These are phyloP conservation scores for Cistogaster globosa DNA, from an alignment of 2,888 invertebrate species.

Conservation along the genomic window DNA sequence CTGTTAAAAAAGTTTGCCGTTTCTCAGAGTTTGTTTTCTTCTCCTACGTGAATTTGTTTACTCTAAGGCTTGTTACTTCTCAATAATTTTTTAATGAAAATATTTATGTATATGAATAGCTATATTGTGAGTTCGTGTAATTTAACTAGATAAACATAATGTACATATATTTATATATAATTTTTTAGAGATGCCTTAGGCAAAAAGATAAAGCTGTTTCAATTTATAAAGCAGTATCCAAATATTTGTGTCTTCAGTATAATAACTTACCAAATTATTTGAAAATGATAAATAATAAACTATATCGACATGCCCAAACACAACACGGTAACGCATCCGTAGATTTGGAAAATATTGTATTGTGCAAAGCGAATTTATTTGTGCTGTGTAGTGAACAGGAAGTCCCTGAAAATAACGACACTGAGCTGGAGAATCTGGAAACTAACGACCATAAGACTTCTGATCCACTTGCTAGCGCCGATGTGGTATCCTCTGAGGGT, in stretches of 20 bases:
- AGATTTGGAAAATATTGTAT: constrained; percentile 79
- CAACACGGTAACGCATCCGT: constrained; percentile 77
- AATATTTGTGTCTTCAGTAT: background rate
- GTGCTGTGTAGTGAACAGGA: background rate
- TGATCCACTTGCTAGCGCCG: background rate
- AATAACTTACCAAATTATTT: background rate
- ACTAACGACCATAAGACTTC: too few relatives aligned
- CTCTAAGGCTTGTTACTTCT: background rate
- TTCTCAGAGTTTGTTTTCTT: too few relatives aligned
- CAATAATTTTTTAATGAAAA: constrained; percentile 46
- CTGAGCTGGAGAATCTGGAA: background rate
- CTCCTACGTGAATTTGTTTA: constrained; percentile 42
- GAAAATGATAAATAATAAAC: constrained; percentile 36
- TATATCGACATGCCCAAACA: constrained; percentile 76
- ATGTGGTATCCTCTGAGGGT: constrained; percentile 58
- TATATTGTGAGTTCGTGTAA: constrained; percentile 15
- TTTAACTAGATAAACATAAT: background rate
- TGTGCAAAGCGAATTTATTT: constrained; percentile 74
- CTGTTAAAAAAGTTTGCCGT: too few relatives aligned
- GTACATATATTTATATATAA: background rate
- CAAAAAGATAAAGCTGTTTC: background rate
- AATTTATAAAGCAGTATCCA: background rate
- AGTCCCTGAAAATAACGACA: background rate
- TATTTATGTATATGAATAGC: background rate
- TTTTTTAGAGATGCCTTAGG: constrained; percentile 14